Conservation (phyloP, 2,888 invertebrate species). For the Molorchus minor region DNA sequence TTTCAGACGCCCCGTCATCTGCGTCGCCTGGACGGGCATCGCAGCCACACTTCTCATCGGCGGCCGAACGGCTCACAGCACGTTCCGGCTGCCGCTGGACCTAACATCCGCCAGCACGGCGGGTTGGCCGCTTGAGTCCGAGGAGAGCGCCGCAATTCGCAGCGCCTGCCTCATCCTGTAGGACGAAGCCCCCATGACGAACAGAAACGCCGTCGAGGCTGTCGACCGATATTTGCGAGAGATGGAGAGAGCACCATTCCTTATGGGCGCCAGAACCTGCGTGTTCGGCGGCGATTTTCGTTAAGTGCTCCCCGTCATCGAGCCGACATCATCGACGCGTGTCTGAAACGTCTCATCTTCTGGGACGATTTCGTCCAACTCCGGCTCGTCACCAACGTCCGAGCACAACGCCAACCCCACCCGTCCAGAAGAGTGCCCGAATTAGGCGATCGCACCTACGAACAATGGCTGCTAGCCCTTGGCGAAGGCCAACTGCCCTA, state of each 20-base stretch:
- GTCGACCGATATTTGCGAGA: slow-evolving; percentile 33
- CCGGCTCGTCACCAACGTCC: slow-evolving; percentile 31
- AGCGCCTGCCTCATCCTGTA: slow-evolving; percentile 28
- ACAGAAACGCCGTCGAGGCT: slow-evolving; percentile 23
- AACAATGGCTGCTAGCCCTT: slow-evolving; percentile 25
- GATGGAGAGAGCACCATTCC: background rate
- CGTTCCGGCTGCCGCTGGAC: slow-evolving; percentile 49
- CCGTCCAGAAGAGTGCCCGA: no score
- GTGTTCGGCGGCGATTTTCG: slow-evolving; percentile 41
- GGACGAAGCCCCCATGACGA: slow-evolving; percentile 39
- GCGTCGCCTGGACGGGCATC: slow-evolving; percentile 53
- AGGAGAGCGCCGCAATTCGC: background rate
- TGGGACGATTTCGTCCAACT: slow-evolving; percentile 15
- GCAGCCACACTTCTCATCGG: slow-evolving; percentile 52
- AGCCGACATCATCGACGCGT: slow-evolving; percentile 21
- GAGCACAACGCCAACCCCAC: background rate
- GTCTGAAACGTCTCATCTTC: slow-evolving; percentile 29
- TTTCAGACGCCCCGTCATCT: background rate
- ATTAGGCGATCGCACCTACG: background rate
- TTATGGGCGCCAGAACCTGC: slow-evolving; percentile 35
- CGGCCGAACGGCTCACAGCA: slow-evolving; percentile 56
- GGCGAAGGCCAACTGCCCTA: slow-evolving; percentile 18
- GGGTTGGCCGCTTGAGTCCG: slow-evolving; percentile 18
- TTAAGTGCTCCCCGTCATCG: slow-evolving; percentile 37
- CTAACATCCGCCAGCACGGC: slow-evolving; percentile 5